phyloP scores from a whole-genome alignment of 2,888 invertebrate genomes.

The Acanthoscelides obtectus region DNA sequence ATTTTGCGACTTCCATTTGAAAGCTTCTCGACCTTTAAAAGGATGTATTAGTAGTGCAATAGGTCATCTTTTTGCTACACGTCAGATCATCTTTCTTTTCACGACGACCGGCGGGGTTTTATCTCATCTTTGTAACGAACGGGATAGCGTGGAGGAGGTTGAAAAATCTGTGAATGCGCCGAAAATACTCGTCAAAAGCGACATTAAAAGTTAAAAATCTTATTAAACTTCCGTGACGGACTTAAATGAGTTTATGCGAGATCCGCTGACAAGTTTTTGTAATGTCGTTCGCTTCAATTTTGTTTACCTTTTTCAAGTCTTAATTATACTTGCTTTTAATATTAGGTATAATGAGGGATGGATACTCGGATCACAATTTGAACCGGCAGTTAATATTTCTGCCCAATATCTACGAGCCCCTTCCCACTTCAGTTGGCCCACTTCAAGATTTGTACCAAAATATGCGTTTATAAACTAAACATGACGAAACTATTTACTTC shows the following conservation, averaged over 20 bases:
- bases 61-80: background rate
- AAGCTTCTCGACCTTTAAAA: background rate
- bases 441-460: too few species aligned
- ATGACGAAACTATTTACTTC: too few species aligned
- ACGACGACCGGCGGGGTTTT: background rate
- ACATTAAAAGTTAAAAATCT: background rate
- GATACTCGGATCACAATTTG: background rate
- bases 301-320: background rate
- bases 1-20: background rate
- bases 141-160: background rate
- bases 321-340: background rate
- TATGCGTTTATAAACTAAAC: too few species aligned
- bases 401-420: too few species aligned
- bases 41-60: background rate
- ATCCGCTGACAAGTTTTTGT: background rate
- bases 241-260: background rate
- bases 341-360: background rate
- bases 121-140: background rate
- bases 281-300: background rate
- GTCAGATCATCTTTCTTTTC: background rate
- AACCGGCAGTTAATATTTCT: too few species aligned
- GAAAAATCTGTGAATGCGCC: background rate
- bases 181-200: background rate
- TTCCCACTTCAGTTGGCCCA: too few species aligned
- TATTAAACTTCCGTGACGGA: background rate